Base-by-base conservation (phyloP, 2,888 invertebrate species). In the Camponotus fellah region DNA sequence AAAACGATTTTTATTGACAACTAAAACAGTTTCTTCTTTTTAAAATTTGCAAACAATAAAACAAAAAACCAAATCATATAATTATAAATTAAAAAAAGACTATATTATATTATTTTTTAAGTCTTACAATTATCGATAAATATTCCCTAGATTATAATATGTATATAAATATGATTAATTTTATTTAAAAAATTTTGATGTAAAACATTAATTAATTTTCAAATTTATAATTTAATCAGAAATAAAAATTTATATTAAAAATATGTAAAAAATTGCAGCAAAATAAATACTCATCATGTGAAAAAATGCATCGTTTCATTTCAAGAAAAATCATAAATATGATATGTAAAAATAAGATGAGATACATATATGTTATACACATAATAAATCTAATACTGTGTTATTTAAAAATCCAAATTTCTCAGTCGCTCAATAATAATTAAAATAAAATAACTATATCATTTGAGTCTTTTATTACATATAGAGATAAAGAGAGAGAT, bases 21-120 rank as follows among this genome's bases (percentile, higher is more conserved):
- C 43, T 75, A n/a, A 82, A 68, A 69, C 37, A 26, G n/a, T 12
- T 53, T 68, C 34, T 75, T 65, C n/a, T 43, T 37, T 64, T 9
- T 6, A 21, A 8, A 56, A 64, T 49, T 71, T 14, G 26, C 21
- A 12, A 53, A 21, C 64, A 49, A 26, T 34, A 37, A 21, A 62
- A 26, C 40, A 26, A 9, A 26, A 9, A 76, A 46, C 4, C 6
- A n/a, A 46, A 34, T 2, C 17, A 32, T 53, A 32, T 53, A 12
- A 26, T 26, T 26, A 26, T 40, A 53, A 26, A 26, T 53, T 76
- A 12, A 12, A 43, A 43, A 43, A 46, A 64, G 26, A 21, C 21
- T 34, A 49, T 3, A 46, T 2, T 10, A 17, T 10, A n/a, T 4
- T 46, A 34, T 34, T 46, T 46, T n/a, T 21, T 21, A 49, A 40